Percentiles rank a stretch among this genome's conserved stretches.
phyloP scores from a whole-genome alignment of 2,113 vertebrate species.

The Neogobius melanostomus region DNA sequence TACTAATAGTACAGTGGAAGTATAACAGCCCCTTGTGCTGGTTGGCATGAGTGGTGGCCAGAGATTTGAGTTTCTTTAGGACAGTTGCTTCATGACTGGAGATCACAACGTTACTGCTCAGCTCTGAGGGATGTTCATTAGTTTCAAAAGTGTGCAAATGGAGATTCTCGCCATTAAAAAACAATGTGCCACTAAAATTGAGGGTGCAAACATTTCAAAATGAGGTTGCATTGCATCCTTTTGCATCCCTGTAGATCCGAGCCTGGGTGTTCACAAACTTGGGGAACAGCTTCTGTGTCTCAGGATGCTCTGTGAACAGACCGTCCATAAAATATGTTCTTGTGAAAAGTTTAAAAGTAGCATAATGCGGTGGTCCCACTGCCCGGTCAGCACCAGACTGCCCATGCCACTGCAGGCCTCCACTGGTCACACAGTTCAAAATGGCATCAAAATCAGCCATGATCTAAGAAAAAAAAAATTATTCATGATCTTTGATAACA shows the following conservation, averaged over 20 bases:
- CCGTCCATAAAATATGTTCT: slow-evolving; percentile 54
- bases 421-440: slow-evolving; percentile 59
- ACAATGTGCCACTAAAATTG: too few species aligned
- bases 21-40: slow-evolving; percentile 84
- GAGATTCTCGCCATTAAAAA: too few species aligned
- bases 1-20: too few species aligned
- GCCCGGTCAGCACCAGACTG: slow-evolving; percentile 67
- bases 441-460: slow-evolving; percentile 72
- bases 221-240: too few species aligned
- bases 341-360: not conserved
- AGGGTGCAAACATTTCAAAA: too few species aligned
- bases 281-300: slow-evolving; percentile 81
- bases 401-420: slow-evolving; percentile 51
- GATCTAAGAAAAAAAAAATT: slow-evolving; percentile 25
- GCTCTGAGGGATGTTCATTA: slow-evolving; percentile 60
- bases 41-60: slow-evolving; percentile 84
- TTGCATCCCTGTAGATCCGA: too few species aligned
- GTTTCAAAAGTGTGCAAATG: too few species aligned
- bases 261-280: slow-evolving; percentile 71
- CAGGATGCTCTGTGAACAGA: slow-evolving; percentile 81
- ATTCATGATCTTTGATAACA: too few species aligned
- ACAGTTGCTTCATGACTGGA: slow-evolving; percentile 82
- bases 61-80: slow-evolving; percentile 83
- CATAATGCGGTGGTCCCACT: slow-evolving; percentile 21
- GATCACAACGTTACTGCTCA: slow-evolving; percentile 76